Conservation (phyloP, 1,140 invertebrate genomes). For the Camponotus floridanus region DNA sequence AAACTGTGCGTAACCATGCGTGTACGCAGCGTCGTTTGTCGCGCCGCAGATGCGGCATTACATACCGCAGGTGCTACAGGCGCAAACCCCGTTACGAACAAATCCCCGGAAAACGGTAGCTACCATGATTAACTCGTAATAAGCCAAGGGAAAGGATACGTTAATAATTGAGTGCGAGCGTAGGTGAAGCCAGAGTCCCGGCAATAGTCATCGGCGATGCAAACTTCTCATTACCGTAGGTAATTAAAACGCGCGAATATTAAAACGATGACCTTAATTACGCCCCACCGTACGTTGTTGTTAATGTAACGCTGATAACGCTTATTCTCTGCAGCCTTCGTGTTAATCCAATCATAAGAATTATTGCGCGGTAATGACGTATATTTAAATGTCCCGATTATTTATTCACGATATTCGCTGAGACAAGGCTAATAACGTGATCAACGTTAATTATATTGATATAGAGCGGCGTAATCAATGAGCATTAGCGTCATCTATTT, state of each 20-base stretch:
- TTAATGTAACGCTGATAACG: background rate
- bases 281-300: constrained; percentile 21
- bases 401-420: constrained; percentile 41
- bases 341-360: constrained; percentile 53
- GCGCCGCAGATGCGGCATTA: constrained; percentile 50
- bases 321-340: background rate
- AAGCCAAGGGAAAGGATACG: constrained; percentile 49
- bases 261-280: constrained; percentile 60
- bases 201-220: constrained; percentile 43
- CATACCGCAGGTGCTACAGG: constrained; percentile 44
- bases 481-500: background rate
- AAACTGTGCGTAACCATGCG: constrained; percentile 66
- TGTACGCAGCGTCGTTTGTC: constrained; percentile 36
- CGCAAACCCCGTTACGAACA: constrained; percentile 38
- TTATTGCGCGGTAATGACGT: constrained; percentile 50
- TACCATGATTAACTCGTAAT: constrained; percentile 54
- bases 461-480: background rate
- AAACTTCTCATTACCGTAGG: constrained; percentile 50
- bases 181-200: constrained; percentile 19
- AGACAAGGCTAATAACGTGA: constrained; percentile 12
- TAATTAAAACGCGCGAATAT: constrained; percentile 56
- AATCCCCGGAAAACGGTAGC: constrained; percentile 53
- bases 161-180: constrained; percentile 56
- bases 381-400: constrained; percentile 51
- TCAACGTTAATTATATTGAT: constrained; percentile 56